Conservation (phyloP, 2,888 invertebrate genomes). For the Dermolepida albohirtum region DNA sequence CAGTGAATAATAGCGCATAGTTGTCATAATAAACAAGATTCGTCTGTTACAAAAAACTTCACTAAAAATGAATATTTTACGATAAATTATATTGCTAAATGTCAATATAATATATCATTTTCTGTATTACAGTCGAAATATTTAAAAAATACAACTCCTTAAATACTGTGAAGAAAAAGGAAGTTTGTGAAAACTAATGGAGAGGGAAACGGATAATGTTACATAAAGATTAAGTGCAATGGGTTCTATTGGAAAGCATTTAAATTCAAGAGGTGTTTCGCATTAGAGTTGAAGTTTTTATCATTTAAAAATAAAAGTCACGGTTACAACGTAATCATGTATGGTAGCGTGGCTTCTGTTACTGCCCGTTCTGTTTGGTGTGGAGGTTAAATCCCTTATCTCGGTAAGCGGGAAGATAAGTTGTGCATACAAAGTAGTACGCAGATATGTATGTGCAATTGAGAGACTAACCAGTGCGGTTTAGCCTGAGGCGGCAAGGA, state of each 20-base stretch:
- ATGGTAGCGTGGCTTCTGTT: conserved; percentile 51
- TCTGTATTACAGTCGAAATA: too few relatives aligned
- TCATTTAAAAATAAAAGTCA: conserved; percentile 63
- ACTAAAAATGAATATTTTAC: too few relatives aligned
- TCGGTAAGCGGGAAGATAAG: conserved; percentile 58
- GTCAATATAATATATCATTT: too few relatives aligned
- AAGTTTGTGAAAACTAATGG: too few relatives aligned
- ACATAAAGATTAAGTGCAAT: conserved; percentile 15
- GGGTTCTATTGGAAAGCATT: conserved; percentile 21
- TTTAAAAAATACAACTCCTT: too few relatives aligned
- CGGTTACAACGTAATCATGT: conserved; percentile 62
- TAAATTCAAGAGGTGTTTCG: conserved; percentile 22
- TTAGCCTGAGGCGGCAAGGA: neutral
- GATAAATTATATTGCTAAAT: too few relatives aligned
- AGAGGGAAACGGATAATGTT: neutral
- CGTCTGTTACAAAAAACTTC: too few relatives aligned
- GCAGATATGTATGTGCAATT: conserved; percentile 27
- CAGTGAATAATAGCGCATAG: too few relatives aligned
- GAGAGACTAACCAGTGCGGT: neutral
- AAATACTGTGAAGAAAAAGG: too few relatives aligned
- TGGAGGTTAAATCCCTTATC: conserved; percentile 63
- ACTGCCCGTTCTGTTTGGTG: neutral
- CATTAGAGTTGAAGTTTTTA: conserved; percentile 57
- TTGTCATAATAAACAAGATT: too few relatives aligned
- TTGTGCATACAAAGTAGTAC: conserved; percentile 58